phyloP scores from a whole-genome alignment of 2,888 invertebrate genomes.

The Subacronicta megacephala region DNA sequence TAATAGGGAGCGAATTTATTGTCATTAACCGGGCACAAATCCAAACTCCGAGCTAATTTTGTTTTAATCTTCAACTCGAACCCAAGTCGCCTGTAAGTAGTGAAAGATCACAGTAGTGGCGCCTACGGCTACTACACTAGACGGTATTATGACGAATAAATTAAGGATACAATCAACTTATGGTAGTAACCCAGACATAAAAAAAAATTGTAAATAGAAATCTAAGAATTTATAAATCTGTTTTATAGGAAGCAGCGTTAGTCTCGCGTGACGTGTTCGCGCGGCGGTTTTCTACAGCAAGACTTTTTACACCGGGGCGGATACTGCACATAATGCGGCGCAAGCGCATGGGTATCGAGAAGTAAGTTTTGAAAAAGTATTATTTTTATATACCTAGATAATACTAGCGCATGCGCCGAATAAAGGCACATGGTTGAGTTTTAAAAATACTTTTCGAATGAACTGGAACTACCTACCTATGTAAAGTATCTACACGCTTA shows the following conservation, averaged over 20 bases:
- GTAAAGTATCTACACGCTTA: slow-evolving; percentile 8
- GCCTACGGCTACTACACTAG: too few species aligned
- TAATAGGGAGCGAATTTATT: too few species aligned
- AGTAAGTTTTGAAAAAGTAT: slow-evolving; percentile 76
- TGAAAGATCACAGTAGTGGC: too few species aligned
- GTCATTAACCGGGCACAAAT: too few species aligned
- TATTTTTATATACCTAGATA: background rate
- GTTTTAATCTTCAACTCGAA: too few species aligned
- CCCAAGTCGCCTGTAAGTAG: too few species aligned
- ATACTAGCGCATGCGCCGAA: background rate
- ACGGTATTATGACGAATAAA: too few species aligned
- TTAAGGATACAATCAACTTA: too few species aligned
- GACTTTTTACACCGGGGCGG: slow-evolving; percentile 94
- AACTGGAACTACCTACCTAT: background rate
- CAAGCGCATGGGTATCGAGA: slow-evolving; percentile 92
- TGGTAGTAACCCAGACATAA: too few species aligned
- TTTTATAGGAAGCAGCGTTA: slow-evolving; percentile 90
- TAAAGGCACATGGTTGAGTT: background rate
- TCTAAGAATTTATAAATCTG: slow-evolving; percentile 10
- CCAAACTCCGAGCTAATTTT: too few species aligned
- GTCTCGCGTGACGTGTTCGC: slow-evolving; percentile 91
- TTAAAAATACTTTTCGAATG: background rate
- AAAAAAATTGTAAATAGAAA: too few species aligned
- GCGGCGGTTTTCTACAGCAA: slow-evolving; percentile 92
- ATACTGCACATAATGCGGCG: slow-evolving; percentile 94